These are phyloP conservation scores for Apodemus speciosus DNA, from an alignment of 2,113 vertebrate genomes.

Conservation along the genomic window DNA sequence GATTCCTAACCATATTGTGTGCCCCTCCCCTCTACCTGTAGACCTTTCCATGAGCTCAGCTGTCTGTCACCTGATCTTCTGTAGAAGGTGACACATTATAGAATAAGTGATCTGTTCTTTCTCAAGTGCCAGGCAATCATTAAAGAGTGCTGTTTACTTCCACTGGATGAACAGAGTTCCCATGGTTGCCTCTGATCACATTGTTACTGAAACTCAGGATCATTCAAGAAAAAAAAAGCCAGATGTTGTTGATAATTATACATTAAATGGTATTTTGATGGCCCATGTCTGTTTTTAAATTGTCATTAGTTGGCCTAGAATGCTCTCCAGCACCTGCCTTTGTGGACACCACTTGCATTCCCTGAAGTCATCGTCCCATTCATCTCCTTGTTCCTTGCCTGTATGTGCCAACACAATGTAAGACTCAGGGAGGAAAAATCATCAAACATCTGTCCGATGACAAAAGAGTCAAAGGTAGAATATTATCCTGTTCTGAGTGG, in stretches of 20 bases:
- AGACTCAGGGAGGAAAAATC: not conserved
- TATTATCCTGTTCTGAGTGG: not conserved
- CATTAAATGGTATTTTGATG: not conserved
- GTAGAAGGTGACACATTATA: not conserved
- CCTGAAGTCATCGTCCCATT: not conserved
- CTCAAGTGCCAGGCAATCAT: not conserved
- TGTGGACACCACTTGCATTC: not conserved
- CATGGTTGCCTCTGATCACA: not conserved
- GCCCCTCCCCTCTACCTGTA: not conserved
- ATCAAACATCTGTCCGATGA: not conserved
- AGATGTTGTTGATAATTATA: slow-evolving; percentile 37
- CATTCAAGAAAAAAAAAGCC: not conserved
- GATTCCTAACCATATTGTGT: not conserved
- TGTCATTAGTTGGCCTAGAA: not conserved
- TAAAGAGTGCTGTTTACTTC: not conserved
- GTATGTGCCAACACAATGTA: not conserved
- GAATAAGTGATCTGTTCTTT: slow-evolving; percentile 39
- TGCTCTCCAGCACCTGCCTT: not conserved
- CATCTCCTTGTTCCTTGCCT: not conserved
- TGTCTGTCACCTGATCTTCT: not conserved
- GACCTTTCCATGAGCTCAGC: not conserved
- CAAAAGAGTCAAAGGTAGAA: not conserved
- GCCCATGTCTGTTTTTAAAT: not conserved
- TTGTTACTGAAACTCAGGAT: slow-evolving; percentile 17
- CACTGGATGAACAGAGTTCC: not conserved